Conservation (phyloP, 2,113 vertebrate species). For the Macaca nemestrina region DNA sequence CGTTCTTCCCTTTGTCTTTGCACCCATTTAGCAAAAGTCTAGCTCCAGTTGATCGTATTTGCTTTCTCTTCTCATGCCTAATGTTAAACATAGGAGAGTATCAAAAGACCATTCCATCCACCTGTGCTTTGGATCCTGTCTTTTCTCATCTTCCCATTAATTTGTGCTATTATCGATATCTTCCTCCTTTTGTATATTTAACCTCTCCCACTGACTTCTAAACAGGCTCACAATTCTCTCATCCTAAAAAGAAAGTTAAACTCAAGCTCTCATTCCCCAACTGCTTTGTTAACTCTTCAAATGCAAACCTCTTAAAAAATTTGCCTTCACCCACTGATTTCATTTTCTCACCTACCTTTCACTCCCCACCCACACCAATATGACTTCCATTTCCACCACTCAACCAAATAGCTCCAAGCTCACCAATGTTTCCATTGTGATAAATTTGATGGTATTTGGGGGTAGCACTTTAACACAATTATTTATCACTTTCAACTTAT, state of each 20-base stretch:
- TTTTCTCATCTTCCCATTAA: not conserved
- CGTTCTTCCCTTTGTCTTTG: not conserved
- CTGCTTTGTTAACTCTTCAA: not conserved
- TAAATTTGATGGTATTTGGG: not conserved
- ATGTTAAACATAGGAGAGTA: not conserved
- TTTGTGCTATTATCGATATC: not conserved
- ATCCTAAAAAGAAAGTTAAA: not conserved
- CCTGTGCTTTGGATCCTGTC: not conserved
- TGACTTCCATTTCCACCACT: not conserved
- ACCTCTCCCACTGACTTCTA: not conserved
- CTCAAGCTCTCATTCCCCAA: not conserved
- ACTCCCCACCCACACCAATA: not conserved
- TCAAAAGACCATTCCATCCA: not conserved
- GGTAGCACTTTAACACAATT: not conserved
- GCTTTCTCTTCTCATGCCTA: not conserved
- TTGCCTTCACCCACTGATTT: not conserved
- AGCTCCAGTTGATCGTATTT: not conserved
- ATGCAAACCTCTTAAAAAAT: not conserved
- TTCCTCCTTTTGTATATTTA: not conserved
- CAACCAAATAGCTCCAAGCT: not conserved
- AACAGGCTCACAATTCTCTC: not conserved
- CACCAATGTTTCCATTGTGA: not conserved
- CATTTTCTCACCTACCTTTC: not conserved
- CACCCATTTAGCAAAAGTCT: not conserved
- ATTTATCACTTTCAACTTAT: not conserved